Evolutionary conservation across 2,797 vertebrate genomes (phyloP).

Genomic region (Aythya fuligula): DNA sequence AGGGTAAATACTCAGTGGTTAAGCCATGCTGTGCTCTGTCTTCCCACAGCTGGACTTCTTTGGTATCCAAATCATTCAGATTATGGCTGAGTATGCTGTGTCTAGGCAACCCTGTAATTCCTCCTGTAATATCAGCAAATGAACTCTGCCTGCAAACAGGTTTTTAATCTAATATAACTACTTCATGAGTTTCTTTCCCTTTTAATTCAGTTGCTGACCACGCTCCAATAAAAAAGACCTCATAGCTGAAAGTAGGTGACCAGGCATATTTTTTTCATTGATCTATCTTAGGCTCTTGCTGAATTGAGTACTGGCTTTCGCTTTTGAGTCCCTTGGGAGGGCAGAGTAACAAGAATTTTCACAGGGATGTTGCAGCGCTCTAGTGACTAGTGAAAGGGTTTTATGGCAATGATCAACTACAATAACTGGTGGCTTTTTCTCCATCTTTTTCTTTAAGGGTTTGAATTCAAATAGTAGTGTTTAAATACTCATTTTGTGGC

Average conservation of each 20-base stretch:
- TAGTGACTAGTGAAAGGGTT: background rate
- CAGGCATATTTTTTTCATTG: background rate
- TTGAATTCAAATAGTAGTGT: background rate
- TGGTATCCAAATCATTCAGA: background rate
- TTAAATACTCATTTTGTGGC: background rate
- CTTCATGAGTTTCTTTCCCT: background rate
- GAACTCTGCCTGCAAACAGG: background rate
- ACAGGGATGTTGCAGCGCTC: background rate
- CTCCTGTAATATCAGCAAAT: background rate
- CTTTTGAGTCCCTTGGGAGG: background rate
- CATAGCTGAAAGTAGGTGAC: background rate
- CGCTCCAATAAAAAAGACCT: background rate
- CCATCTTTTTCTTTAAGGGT: background rate
- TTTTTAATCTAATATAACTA: background rate
- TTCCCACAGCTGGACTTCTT: conserved; percentile 28
- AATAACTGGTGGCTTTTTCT: background rate
- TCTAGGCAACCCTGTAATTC: background rate
- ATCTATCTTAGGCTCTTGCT: background rate
- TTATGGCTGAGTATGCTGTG: background rate
- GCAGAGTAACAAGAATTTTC: background rate
- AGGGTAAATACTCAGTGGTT: conserved; percentile 58
- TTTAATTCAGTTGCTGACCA: background rate
- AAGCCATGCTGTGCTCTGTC: conserved; percentile 37
- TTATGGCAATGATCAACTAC: background rate
- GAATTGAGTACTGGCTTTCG: background rate